These are phyloP conservation scores for Antitype chi DNA, from an alignment of 2,888 invertebrate species.

Conservation along the genomic window DNA sequence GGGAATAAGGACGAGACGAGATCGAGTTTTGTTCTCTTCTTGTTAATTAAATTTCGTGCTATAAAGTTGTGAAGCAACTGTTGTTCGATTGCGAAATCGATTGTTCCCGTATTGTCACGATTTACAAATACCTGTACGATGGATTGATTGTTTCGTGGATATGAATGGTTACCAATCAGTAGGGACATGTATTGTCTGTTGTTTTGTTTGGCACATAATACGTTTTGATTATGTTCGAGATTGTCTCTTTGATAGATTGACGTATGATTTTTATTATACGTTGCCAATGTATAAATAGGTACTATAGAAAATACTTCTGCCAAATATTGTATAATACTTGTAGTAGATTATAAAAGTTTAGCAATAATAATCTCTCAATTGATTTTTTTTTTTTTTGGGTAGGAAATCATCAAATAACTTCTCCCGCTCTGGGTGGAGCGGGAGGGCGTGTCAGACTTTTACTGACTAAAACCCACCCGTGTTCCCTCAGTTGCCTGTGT, in stretches of 20 bases:
- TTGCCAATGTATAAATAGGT: neutral
- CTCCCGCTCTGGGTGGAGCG: too few species aligned
- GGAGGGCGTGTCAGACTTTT: too few species aligned
- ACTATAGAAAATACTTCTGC: neutral
- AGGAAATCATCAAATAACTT: too few species aligned
- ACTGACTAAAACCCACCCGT: too few species aligned
- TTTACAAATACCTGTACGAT: slow-evolving; percentile 53
- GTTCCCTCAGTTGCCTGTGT: too few species aligned
- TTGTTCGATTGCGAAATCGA: slow-evolving; percentile 57
- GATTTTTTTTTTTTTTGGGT: too few species aligned
- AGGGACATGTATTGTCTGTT: slow-evolving; percentile 49
- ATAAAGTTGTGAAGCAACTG: slow-evolving; percentile 70
- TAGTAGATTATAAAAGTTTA: too few species aligned
- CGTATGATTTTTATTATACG: neutral
- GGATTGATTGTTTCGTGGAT: slow-evolving; percentile 59
- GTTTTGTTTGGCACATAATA: slow-evolving; percentile 37
- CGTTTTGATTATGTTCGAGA: slow-evolving; percentile 1
- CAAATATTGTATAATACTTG: neutral
- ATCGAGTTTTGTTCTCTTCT: slow-evolving; percentile 74
- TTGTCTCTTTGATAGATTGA: slow-evolving; percentile 8
- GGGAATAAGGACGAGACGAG: slow-evolving; percentile 79
- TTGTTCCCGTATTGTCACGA: slow-evolving; percentile 65
- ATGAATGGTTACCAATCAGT: slow-evolving; percentile 61
- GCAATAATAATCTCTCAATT: too few species aligned
- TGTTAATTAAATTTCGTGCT: slow-evolving; percentile 80